Evolutionary conservation across 2,113 vertebrate genomes (phyloP).

Genomic region (Hirundichthys speculiger): DNA sequence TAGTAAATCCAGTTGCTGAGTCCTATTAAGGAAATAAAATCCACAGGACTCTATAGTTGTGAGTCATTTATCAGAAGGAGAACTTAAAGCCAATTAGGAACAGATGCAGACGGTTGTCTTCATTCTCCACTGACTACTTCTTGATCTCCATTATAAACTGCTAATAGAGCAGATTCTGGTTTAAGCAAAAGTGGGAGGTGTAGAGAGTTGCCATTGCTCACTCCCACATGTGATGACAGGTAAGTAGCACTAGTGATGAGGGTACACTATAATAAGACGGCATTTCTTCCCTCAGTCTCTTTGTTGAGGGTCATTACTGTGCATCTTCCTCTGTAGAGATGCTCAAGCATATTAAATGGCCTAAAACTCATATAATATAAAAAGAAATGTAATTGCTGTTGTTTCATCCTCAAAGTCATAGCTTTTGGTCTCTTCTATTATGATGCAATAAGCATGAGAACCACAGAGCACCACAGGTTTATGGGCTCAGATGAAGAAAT

Average conservation of each 20-base stretch:
- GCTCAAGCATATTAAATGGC: constrained; percentile 97
- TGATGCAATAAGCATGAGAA: constrained; percentile 93
- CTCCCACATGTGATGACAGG: constrained; percentile 87
- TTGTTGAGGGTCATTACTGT: constrained; percentile 87
- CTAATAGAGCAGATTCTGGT: constrained; percentile 97
- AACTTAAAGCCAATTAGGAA: constrained; percentile 99
- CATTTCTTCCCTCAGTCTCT: constrained; percentile 65
- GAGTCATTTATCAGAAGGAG: constrained; percentile 98
- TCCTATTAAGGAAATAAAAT: constrained; percentile 97
- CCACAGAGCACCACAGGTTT: constrained; percentile 88
- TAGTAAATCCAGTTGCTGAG: constrained; percentile 97
- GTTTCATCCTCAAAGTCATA: constrained; percentile 49
- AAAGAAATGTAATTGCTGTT: constrained; percentile 79
- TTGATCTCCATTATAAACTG: constrained; percentile 99
- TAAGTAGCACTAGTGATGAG: constrained; percentile 90
- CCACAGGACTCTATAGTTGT: constrained; percentile 83
- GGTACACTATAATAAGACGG: constrained; percentile 86
- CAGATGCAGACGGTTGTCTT: constrained; percentile 96
- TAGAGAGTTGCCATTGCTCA: constrained; percentile 89
- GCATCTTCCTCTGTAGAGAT: constrained; percentile 87
- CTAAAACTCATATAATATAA: constrained; percentile 82
- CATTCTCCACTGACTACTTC: constrained; percentile 97
- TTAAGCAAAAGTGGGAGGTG: constrained; percentile 81
- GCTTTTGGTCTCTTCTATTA: constrained; percentile 83
- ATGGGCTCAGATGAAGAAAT: constrained; percentile 99